Conservation (phyloP, 2,888 invertebrate genomes). For the Cosmia trapezina region DNA sequence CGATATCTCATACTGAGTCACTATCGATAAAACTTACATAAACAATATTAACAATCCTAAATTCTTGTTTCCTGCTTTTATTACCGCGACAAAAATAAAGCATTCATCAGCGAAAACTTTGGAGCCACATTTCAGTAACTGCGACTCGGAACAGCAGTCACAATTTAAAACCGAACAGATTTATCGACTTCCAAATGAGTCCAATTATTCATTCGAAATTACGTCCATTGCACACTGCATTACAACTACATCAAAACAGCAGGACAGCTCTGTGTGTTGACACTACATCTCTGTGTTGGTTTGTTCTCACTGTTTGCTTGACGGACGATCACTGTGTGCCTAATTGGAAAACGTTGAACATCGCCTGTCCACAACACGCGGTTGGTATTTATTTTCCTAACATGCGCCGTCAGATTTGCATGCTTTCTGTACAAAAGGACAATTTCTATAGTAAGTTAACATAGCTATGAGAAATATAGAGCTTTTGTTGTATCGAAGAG, state of each 20-base stretch:
- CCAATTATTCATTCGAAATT: conserved; percentile 61
- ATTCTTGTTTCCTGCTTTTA: background rate
- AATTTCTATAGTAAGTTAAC: background rate
- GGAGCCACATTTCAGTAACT: conserved; percentile 29
- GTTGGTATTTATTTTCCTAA: conserved; percentile 51
- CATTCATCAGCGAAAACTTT: background rate
- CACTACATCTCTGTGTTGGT: conserved; percentile 44
- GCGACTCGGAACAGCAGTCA: conserved; percentile 32
- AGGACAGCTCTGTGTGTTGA: conserved; percentile 37
- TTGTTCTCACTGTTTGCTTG: conserved; percentile 41
- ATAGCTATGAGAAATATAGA: background rate
- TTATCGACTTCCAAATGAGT: conserved; percentile 60
- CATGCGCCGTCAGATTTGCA: conserved; percentile 39
- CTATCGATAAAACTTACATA: background rate
- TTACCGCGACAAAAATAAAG: background rate
- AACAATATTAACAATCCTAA: background rate
- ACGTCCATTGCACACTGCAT: conserved; percentile 55
- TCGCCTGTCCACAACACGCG: conserved; percentile 35
- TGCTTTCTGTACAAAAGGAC: conserved; percentile 23
- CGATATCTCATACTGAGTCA: background rate
- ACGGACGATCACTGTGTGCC: conserved; percentile 35
- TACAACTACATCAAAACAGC: conserved; percentile 48
- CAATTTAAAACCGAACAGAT: conserved; percentile 59
- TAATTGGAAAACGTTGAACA: conserved; percentile 53
- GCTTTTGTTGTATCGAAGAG: background rate